Base-by-base conservation (phyloP, 2,888 invertebrate genomes). In the Patella ulyssiponensis region DNA sequence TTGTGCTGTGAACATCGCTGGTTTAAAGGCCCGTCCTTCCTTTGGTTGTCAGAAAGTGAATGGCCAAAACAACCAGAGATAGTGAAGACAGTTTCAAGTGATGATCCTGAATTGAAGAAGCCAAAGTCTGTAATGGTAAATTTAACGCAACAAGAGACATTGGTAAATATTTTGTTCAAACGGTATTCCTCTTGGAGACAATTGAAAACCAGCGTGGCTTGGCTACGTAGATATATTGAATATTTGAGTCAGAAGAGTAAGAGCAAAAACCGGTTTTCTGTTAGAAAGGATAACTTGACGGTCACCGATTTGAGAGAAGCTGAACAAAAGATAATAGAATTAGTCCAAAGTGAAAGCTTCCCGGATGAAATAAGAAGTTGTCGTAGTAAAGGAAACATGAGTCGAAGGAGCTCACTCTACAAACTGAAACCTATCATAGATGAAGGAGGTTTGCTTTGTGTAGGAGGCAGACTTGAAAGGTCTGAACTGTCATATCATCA, bases 1-100 rank as follows among this genome's bases (percentile, higher is more conserved):
- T 27, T 27, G 27, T 27, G 27, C 27, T 14, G 5, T n/a, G 58
- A 64, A 20, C 74, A 75, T 17, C 12, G 58, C 17, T 77, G 77
- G 77, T 56, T 23, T n/a, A 75, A 52, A 20, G 77, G 77, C 12
- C 74, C 77, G 15, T 75, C 76, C 14, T 77, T 77, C 44, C 44
- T 77, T 20, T 75, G 69, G 75, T 69, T 23, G 54, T 20, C 20
- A 12, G 74, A 77, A 3, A 14, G 15, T 23, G 44, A 75, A 14
- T 77, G 77, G 74, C 77, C 77, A 33, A 51, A 69, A n/a, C 75
- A 64, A 51, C 74, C 74, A 20, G 23, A 64, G 20, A 64, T 20
- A 64, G n/a, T 64, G n/a, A 23, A 20, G n/a, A 23, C 9, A n/a
- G 20, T 64, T 12, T 20, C 9, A n/a, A 23, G 23, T 20, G 64